These are phyloP conservation scores for Polyergus mexicanus DNA, from an alignment of 1,140 invertebrate species.

Conservation along the genomic window DNA sequence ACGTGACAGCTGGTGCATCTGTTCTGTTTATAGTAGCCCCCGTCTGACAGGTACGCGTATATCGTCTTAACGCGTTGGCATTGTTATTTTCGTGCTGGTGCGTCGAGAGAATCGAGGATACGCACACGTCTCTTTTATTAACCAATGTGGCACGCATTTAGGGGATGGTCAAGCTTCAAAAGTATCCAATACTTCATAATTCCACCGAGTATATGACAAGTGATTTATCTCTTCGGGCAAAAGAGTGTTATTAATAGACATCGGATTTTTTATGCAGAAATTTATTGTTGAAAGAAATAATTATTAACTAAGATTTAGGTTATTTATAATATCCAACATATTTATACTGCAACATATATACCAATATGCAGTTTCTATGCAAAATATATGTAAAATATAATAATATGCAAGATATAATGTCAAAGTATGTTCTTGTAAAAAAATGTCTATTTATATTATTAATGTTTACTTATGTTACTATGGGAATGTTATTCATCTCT, in stretches of 20 bases:
- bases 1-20: conserved; percentile 59
- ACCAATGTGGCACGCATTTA: background rate
- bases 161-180: background rate
- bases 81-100: conserved; percentile 56
- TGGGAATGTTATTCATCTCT: too few relatives aligned
- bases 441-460: too few relatives aligned
- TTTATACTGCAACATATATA: too few relatives aligned
- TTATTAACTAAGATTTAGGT: too few relatives aligned
- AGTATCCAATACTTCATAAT: background rate
- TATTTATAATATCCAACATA: too few relatives aligned
- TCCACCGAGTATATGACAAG: background rate
- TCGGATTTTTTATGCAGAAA: too few relatives aligned
- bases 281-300: too few relatives aligned
- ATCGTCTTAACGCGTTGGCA: conserved; percentile 50
- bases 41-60: conserved; percentile 54
- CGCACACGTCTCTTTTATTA: background rate
- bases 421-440: too few relatives aligned
- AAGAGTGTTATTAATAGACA: background rate
- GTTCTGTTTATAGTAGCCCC: conserved; percentile 56
- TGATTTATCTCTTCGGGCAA: background rate
- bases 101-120: conserved; percentile 30
- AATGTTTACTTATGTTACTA: too few relatives aligned
- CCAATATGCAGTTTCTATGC: too few relatives aligned
- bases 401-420: too few relatives aligned
- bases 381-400: too few relatives aligned